A percentile compares a stretch with the other conserved stretches of the same genome.
phyloP scores from a whole-genome alignment of 2,113 vertebrate species.

The Macquaria ambigua region DNA sequence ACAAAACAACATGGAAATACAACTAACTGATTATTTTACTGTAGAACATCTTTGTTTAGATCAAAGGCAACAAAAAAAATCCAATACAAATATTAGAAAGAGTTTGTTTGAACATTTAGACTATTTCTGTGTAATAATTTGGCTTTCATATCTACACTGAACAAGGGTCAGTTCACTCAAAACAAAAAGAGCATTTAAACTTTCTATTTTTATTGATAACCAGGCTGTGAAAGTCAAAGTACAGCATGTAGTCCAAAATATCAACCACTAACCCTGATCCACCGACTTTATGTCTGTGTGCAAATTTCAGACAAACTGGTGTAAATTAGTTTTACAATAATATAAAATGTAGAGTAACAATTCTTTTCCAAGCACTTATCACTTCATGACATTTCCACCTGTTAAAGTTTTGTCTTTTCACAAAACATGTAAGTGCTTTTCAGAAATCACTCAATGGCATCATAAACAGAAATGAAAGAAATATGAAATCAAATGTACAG shows the following conservation, averaged over 20 bases:
- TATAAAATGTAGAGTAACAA: neutral
- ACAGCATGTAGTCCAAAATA: slow-evolving; percentile 4
- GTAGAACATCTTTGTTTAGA: slow-evolving; percentile 46
- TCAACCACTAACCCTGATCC: neutral
- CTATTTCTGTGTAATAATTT: neutral
- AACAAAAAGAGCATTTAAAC: neutral
- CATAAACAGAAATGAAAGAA: neutral
- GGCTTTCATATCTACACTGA: neutral
- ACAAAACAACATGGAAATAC: slow-evolving; percentile 42
- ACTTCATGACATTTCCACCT: neutral
- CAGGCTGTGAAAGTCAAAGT: slow-evolving; percentile 17
- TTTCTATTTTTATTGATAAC: slow-evolving; percentile 15
- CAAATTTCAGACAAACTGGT: neutral
- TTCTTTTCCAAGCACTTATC: neutral
- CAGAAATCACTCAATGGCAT: neutral
- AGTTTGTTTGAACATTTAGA: neutral
- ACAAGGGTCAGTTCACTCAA: neutral
- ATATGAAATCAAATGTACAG: neutral
- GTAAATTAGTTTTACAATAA: neutral
- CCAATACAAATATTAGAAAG: slow-evolving; percentile 19
- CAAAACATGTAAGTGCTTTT: neutral
- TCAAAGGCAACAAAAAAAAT: slow-evolving; percentile 43
- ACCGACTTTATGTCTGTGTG: neutral
- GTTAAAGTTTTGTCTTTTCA: neutral
- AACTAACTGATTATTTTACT: neutral